phyloP scores from a whole-genome alignment of 1,140 invertebrate genomes.

The Apis dorsata region DNA sequence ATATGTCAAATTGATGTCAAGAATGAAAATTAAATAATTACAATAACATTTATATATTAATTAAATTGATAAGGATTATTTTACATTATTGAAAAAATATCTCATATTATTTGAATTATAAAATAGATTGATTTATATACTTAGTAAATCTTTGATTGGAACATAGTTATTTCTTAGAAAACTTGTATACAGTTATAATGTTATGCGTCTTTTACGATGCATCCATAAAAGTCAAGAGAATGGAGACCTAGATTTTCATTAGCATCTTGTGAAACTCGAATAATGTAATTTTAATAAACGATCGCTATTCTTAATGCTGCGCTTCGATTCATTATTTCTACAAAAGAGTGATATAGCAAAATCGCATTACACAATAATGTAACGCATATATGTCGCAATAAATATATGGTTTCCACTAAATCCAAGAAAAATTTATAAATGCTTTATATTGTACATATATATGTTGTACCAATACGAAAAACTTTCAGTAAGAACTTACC shows the following conservation, averaged over 20 bases:
- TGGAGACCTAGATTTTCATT: constrained; percentile 16
- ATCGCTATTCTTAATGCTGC: background rate
- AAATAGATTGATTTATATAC: background rate
- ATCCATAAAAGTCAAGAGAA: background rate
- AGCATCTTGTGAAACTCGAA: background rate
- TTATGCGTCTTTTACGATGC: background rate
- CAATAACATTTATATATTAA: too few species aligned
- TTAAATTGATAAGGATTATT: too few species aligned
- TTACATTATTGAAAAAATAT: background rate
- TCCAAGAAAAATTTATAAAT: constrained; percentile 28
- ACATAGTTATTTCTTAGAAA: background rate
- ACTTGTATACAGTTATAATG: background rate
- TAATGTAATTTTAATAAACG: constrained; percentile 27
- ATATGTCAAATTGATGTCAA: too few species aligned
- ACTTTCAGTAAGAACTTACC: too few species aligned
- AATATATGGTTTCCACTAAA: background rate
- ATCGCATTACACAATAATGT: background rate
- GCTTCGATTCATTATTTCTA: background rate
- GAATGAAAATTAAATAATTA: too few species aligned
- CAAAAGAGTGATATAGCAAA: constrained; percentile 1
- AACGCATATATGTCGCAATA: background rate
- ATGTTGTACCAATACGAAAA: constrained; percentile 1
- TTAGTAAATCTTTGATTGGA: background rate
- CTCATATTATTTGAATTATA: background rate
- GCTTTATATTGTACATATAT: constrained; percentile 10